Base-by-base conservation (phyloP, 2,797 vertebrate species). In the Silurus lanzhouensis region DNA sequence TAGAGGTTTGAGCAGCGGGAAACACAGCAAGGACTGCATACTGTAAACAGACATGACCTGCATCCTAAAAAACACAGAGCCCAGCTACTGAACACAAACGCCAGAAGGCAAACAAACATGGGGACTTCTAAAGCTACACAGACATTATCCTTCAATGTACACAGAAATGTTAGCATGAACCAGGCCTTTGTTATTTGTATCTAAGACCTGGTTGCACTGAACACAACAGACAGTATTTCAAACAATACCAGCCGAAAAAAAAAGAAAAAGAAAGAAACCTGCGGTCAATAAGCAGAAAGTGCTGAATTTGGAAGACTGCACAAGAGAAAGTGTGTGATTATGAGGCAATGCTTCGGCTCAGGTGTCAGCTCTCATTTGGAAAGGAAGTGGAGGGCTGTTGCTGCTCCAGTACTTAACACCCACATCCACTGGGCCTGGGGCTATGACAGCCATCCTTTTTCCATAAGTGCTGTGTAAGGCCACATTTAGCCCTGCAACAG, bases 311-410 rank as follows among this genome's bases (percentile, higher is more conserved):
- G 84, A 87, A 82, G 85, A 87, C 82, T 86, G 86, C 55, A 77
- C 89, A 85, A 86, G 83, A 85, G 86, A 87, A 84, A 87, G 83
- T 86, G 68, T 85, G 79, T 83, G 88, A 88, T 86, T 83, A 90
- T 88, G 84, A 89, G 88, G 81, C 83, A 88, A 85, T 87, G 82
- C 86, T 85, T 84, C 14, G 61, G 82, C 88, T 89, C 84, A 89
- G 86, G 89, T 91, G 88, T 90, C 88, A 87, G 81, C 74, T 87
- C 86, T 88, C 85, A 85, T 89, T 90, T 88, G 88, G 86, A 85
- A 81, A 81, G 86, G 88, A 88, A 89, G 83, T 83, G 68, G 83
- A 83, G 82, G 88, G 87, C 86, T 87, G 87, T 87, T 85, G 85
- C 87, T 88, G 84, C 88, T 87, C 61, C 86, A 68, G 82, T 87